These are phyloP conservation scores for Glaucopsyche alexis DNA, from an alignment of 2,888 invertebrate species.

Conservation along the genomic window DNA sequence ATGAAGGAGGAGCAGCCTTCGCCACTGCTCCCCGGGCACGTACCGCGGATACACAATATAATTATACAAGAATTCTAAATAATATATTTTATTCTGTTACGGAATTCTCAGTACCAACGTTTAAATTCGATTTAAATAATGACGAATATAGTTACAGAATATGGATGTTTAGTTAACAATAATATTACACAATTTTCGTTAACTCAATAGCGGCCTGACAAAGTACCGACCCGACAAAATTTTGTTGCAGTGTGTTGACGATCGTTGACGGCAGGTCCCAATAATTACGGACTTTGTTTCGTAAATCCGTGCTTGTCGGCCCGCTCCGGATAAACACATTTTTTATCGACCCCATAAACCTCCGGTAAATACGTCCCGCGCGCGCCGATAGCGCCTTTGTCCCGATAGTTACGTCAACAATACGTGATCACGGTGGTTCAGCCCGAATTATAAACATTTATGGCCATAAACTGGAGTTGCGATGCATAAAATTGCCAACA, in stretches of 20 bases:
- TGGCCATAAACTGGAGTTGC: background rate
- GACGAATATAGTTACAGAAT: too few species aligned
- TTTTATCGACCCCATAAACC: conserved; percentile 8
- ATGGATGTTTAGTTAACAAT: too few species aligned
- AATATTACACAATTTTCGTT: too few species aligned
- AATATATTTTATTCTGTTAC: too few species aligned
- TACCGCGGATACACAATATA: background rate
- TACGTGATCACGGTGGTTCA: background rate
- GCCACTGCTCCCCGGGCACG: background rate
- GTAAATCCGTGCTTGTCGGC: background rate
- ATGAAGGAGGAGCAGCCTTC: too few species aligned
- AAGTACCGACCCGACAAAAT: too few species aligned
- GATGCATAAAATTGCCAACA: background rate
- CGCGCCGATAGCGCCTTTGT: background rate
- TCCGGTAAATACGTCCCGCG: background rate
- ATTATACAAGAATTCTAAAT: too few species aligned
- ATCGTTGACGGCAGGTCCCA: background rate
- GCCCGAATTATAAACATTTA: background rate
- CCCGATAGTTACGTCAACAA: background rate
- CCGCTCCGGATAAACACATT: background rate
- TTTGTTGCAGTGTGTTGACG: too few species aligned
- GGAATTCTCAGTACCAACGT: too few species aligned
- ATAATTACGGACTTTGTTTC: background rate
- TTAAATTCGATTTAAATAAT: too few species aligned
- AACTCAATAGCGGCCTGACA: too few species aligned